Evolutionary conservation across 2,113 vertebrate genomes (phyloP), one percentile per base, ranked within the genome.

Genomic region (Prunella himalayana): DNA sequence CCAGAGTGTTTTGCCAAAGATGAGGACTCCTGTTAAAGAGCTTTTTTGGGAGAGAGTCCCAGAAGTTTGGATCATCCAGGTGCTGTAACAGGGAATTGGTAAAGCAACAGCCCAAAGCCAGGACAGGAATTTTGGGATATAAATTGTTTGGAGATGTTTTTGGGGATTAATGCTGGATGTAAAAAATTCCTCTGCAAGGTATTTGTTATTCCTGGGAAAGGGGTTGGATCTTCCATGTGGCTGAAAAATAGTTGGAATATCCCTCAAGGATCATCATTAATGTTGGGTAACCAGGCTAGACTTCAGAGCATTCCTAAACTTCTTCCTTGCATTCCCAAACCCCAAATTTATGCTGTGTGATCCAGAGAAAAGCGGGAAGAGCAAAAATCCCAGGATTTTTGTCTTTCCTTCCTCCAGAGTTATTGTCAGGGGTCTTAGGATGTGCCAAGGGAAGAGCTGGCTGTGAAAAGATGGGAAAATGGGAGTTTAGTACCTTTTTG

Each of bases 291-390:
- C 18, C 10, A 54, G 27, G 50, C 17, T 65, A 50, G 42, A 50
- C 45, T 84, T 90, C 0, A 69, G 61, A 10, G 23, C 18, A 7
- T 21, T 31, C 35, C 51, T 69, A 10, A 72, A 35, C 15, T 86
- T 76, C 4, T 5, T 1, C 15, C 44, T 94, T 57, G 2, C 11
- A 31, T 50, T 50, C 82, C 54, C 33, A 35, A 77, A 18, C 8
- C 60, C 33, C 50, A 16, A 1, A 27, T 47, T 42, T 15, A 1
- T 3, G 1, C 4, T 23, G 9, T 31, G 23, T 8, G 30, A 39
- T 56, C 16, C 27, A 39, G 41, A 31, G 60, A 65, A 31, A 12
- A 39, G 42, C 0, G 3, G 27, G 23, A 54, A 45, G 11, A 8
- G 1, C 31, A 27, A 37, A 56, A 56, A 45, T 56, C 18, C 30